Evolutionary conservation across 2,797 vertebrate species (phyloP).

Genomic region (Scolopax rusticola): DNA sequence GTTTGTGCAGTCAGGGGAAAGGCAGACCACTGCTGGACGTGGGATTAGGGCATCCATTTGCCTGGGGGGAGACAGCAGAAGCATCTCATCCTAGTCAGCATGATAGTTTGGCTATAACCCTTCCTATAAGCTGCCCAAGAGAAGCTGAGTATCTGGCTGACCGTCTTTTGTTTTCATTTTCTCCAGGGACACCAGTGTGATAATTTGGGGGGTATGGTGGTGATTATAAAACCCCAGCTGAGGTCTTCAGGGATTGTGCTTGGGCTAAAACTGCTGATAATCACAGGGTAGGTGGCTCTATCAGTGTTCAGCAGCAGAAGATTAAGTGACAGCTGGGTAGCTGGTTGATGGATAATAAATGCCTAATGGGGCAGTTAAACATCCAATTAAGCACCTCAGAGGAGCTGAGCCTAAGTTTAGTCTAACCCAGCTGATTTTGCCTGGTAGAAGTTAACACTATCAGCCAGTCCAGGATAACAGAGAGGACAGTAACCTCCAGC

Average conservation of each 20-base stretch:
- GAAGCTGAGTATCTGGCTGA: background rate
- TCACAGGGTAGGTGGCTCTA: rapidly evolving
- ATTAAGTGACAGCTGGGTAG: background rate
- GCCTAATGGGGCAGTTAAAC: background rate
- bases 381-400: background rate
- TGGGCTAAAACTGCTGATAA: background rate
- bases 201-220: background rate
- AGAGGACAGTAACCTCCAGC: background rate
- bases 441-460: background rate
- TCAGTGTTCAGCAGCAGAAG: background rate
- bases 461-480: background rate
- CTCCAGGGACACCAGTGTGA: background rate
- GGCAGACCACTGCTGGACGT: background rate
- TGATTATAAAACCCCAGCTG: background rate
- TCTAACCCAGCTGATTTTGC: background rate
- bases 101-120: background rate
- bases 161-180: background rate
- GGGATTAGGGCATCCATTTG: background rate
- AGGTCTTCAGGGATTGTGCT: background rate
- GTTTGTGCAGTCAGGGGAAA: background rate
- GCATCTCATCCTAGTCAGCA: background rate
- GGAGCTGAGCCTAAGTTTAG: background rate
- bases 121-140: background rate
- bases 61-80: background rate
- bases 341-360: background rate